Evolutionary conservation across 2,888 invertebrate genomes (phyloP).

Genomic region (Xestia ashworthii): DNA sequence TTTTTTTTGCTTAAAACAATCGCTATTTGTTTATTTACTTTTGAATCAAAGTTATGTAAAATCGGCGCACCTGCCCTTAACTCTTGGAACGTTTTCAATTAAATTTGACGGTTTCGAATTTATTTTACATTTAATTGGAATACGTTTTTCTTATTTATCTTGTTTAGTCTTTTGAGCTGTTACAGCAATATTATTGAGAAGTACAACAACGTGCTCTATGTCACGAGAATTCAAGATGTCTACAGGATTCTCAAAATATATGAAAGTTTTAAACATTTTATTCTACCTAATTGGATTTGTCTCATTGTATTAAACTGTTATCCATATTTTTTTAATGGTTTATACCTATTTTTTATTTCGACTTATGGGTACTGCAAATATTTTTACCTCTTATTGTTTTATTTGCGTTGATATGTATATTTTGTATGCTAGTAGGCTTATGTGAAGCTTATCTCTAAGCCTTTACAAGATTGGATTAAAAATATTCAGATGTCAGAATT

Average conservation of each 20-base stretch:
- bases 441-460: conserved; percentile 3
- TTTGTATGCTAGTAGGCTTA: conserved; percentile 4
- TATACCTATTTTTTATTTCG: background rate
- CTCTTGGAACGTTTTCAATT: background rate
- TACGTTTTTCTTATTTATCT: background rate
- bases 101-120: background rate
- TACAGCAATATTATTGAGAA: conserved; percentile 18
- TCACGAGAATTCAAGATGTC: conserved; percentile 22
- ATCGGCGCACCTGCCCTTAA: too few relatives aligned
- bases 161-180: background rate
- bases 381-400: background rate
- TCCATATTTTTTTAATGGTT: conserved; percentile 12
- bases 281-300: conserved; percentile 11
- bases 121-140: background rate
- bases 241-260: conserved; percentile 17
- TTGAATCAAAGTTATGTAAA: too few relatives aligned
- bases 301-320: background rate
- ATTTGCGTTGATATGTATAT: conserved; percentile 11
- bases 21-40: too few relatives aligned
- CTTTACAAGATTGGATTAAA: conserved; percentile 3
- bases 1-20: too few relatives aligned
- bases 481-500: background rate
- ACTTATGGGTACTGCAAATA: background rate
- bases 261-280: background rate
- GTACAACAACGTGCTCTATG: background rate